Evolutionary conservation across 1,140 invertebrate species (phyloP).

Genomic region (Medauroidea extradentata): DNA sequence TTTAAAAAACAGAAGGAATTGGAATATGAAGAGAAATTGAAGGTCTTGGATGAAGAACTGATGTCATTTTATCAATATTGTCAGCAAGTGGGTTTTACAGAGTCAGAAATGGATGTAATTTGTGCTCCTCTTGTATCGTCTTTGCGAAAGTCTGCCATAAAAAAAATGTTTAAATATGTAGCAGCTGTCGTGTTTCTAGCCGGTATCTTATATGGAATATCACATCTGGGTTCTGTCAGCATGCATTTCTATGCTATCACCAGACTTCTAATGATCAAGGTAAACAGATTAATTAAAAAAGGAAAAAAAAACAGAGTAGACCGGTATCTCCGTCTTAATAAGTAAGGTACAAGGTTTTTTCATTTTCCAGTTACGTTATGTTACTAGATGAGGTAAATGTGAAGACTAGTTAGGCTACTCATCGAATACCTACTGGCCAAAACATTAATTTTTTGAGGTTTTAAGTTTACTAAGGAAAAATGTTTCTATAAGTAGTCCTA

Average conservation of each 20-base stretch:
- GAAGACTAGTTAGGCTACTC: too few relatives aligned
- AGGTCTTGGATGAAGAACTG: conserved; percentile 51
- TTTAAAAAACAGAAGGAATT: conserved; percentile 11
- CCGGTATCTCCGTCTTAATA: too few relatives aligned
- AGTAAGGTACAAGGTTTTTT: too few relatives aligned
- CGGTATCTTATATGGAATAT: conserved; percentile 37
- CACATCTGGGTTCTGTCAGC: conserved; percentile 49
- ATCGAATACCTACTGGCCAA: too few relatives aligned
- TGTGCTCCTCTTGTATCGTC: conserved; percentile 57
- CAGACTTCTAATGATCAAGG: conserved; percentile 58
- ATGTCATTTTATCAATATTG: conserved; percentile 58
- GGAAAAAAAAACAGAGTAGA: too few relatives aligned
- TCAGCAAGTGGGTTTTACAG: conserved; percentile 58
- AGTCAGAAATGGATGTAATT: conserved; percentile 62
- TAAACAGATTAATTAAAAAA: too few relatives aligned
- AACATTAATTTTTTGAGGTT: too few relatives aligned
- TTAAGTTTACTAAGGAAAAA: too few relatives aligned
- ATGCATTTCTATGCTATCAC: conserved; percentile 55
- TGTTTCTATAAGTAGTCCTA: too few relatives aligned
- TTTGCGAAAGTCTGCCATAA: conserved; percentile 54
- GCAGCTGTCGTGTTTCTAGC: conserved; percentile 30
- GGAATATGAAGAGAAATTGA: conserved; percentile 39
- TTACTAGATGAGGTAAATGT: too few relatives aligned
- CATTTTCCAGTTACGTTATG: too few relatives aligned
- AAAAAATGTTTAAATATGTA: conserved; percentile 42